Evolutionary conservation across 2,113 vertebrate genomes (phyloP).

Genomic region (Lipophrys pholis): DNA sequence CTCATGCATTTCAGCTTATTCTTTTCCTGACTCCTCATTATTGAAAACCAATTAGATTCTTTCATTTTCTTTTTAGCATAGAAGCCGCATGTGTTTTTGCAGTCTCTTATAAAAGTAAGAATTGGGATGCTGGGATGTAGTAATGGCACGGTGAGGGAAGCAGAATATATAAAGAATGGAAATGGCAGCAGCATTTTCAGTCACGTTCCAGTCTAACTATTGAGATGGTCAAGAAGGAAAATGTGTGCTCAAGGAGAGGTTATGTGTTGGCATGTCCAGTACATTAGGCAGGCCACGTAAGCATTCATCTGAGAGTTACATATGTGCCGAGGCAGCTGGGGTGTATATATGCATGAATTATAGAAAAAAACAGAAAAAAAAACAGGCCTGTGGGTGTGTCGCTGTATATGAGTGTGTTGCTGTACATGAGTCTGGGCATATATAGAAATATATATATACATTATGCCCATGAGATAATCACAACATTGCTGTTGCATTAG

Average conservation of each 20-base stretch:
- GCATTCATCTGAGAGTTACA: constrained; percentile 38
- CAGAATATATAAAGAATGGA: constrained; percentile 2
- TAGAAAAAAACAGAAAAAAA: constrained; percentile 46
- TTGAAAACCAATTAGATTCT: constrained; percentile 30
- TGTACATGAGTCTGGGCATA: too few species aligned
- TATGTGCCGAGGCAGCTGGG: constrained; percentile 32
- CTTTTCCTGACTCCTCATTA: background rate
- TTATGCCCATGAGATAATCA: constrained; percentile 9
- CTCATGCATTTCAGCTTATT: constrained; percentile 1
- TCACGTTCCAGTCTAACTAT: constrained; percentile 9
- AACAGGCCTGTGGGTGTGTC: background rate
- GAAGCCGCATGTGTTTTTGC: constrained; percentile 17
- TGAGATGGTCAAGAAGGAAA: constrained; percentile 31
- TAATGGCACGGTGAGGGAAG: constrained; percentile 1
- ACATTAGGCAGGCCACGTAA: constrained; percentile 42
- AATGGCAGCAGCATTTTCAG: constrained; percentile 20
- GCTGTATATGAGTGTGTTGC: too few species aligned
- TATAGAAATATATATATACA: constrained; percentile 10
- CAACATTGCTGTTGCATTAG: constrained; percentile 21
- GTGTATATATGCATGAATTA: constrained; percentile 58
- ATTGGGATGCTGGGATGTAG: constrained; percentile 20
- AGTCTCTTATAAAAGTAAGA: constrained; percentile 22
- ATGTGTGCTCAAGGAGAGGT: constrained; percentile 20
- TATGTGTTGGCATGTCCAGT: constrained; percentile 21
- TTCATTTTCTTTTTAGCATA: constrained; percentile 10